A percentile compares a stretch with the other conserved stretches of the same genome.
phyloP scores from a whole-genome alignment of 2,888 invertebrate genomes.

The Thereva nobilitata region DNA sequence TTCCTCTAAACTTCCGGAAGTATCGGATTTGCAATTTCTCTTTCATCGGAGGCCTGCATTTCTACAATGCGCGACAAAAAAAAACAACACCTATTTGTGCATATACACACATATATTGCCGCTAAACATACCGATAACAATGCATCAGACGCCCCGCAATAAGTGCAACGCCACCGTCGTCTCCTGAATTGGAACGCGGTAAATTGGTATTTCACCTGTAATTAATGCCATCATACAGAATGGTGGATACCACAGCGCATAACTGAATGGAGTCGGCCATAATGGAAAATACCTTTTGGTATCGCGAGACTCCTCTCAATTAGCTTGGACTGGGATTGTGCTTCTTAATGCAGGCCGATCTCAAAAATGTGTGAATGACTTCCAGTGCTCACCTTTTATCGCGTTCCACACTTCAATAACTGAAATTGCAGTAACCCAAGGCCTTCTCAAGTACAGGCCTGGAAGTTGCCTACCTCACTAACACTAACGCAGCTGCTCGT shows the following conservation, averaged over 20 bases:
- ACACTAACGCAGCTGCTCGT: no score
- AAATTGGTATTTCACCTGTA: slow-evolving; percentile 40
- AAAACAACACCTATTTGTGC: background rate
- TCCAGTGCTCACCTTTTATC: background rate
- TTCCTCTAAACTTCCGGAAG: slow-evolving; percentile 45
- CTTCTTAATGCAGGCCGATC: slow-evolving; percentile 24
- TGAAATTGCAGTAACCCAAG: slow-evolving; percentile 37
- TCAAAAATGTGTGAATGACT: slow-evolving; percentile 1
- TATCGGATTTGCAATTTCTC: slow-evolving; percentile 43
- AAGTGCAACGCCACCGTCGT: slow-evolving; percentile 27
- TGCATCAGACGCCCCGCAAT: slow-evolving; percentile 24
- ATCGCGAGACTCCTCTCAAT: slow-evolving; percentile 34
- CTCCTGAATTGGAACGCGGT: slow-evolving; percentile 37
- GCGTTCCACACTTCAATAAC: slow-evolving; percentile 28
- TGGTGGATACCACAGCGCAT: slow-evolving; percentile 9
- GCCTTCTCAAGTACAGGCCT: no score
- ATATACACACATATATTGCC: no score
- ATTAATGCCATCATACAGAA: slow-evolving; percentile 36
- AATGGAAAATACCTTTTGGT: slow-evolving; percentile 6
- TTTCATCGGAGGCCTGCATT: slow-evolving; percentile 34
- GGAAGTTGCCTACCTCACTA: no score
- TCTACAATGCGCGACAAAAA: slow-evolving; percentile 17
- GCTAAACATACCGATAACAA: slow-evolving; percentile 3
- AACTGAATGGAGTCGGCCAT: slow-evolving; percentile 34
- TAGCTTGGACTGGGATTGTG: slow-evolving; percentile 36